Evolutionary conservation across 2,888 invertebrate species (phyloP), one percentile per base, ranked within the genome.

Genomic region (Sericinus montela): DNA sequence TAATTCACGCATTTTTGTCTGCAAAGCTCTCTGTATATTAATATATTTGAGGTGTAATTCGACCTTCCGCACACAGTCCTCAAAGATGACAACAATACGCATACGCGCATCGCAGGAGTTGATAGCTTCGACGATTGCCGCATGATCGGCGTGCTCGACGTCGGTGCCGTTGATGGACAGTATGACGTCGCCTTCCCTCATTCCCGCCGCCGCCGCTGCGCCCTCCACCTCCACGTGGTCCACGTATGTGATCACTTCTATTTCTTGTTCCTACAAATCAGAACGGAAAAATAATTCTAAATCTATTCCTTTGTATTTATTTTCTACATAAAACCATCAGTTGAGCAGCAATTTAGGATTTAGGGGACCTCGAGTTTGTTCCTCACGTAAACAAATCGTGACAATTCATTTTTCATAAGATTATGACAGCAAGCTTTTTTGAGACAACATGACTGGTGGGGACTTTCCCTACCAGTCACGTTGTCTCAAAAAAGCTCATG

Each of bases 121-220:
- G 60, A 98, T 98, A 68, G 95, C 96, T 64, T 93, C 93, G n/a
- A 98, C 98, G 58, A 98, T 91, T 43, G 95, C 93, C 70, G 95
- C 94, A 80, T 98, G 98, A 70, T 97, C 97, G n/a, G 96, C 95
- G 62, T 95, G 94, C 75, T 98, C 98, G 92, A 98, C 97, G 71
- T 97, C 97, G 37, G 92, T 92, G n/a, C 98, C 98, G 80, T 98
- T 98, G 65, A 98, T 98, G 37, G 98, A 96, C 32, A 98, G 89
- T 64, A 98, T 98, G 35, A 98, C 98, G 78, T 98, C 98, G 11
- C 98, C 98, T 81, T 97, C 96, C 8, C 97, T 91, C 95, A 99
- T 96, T 5, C 98, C 98, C 0, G 98, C 95, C 54, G 93, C 91
- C 66, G 95, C 96, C 0, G 98, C 98, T 0, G 98, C 95, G 0